A percentile compares a stretch with the other conserved stretches of the same genome.
Conservation (phyloP, 2,888 invertebrate species). For the Julus scandinavius region DNA sequence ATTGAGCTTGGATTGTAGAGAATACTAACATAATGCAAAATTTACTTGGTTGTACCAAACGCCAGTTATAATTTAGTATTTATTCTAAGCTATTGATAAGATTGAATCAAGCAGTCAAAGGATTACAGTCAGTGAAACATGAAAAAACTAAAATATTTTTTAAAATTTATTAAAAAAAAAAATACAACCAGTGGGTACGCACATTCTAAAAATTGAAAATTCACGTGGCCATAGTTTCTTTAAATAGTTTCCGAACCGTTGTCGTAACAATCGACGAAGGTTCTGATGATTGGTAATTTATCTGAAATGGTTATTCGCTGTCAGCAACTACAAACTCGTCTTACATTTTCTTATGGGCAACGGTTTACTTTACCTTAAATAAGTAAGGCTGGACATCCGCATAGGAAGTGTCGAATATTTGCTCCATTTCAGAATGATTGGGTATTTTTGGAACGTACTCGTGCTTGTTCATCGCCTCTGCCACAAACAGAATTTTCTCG, state of each 20-base stretch:
- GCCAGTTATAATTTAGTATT: no score
- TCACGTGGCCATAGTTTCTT: conserved; percentile 76
- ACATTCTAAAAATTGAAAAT: neutral
- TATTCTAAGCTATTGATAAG: no score
- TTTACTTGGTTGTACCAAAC: no score
- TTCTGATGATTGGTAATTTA: conserved; percentile 78
- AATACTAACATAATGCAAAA: no score
- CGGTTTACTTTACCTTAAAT: conserved; percentile 78
- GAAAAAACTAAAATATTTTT: no score
- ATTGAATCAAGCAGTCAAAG: no score
- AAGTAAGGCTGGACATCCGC: conserved; percentile 96
- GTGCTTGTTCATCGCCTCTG: conserved; percentile 94
- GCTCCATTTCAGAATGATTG: conserved; percentile 87
- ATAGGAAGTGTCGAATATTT: conserved; percentile 93
- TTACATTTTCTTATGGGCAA: neutral
- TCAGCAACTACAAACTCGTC: neutral
- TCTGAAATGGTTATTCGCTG: conserved; percentile 63
- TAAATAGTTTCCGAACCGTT: conserved; percentile 88
- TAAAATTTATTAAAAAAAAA: neutral
- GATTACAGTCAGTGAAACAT: no score
- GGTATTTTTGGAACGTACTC: conserved; percentile 98
- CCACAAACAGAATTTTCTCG: conserved; percentile 93
- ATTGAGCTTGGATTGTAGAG: no score
- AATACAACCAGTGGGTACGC: neutral
- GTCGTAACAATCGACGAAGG: conserved; percentile 85